Evolutionary conservation across 2,888 invertebrate genomes (phyloP), one percentile per base, ranked within the genome.

Genomic region (Meghimatium bilineatum): DNA sequence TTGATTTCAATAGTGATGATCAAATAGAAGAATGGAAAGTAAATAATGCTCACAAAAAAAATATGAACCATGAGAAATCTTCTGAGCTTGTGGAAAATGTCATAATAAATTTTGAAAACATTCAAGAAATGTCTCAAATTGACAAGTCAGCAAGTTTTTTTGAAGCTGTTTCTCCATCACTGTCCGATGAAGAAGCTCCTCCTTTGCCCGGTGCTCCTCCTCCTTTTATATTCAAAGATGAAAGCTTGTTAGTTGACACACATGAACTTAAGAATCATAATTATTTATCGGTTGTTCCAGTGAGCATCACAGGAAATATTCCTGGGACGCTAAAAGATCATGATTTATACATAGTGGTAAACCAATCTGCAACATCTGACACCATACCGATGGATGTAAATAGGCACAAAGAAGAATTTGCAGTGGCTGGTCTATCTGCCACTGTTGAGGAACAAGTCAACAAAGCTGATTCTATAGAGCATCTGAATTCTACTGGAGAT

Each of bases 161-260:
- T n/a, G 85, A 86, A 29, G 44, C 69, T 29, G 60, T 69, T 20
- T 74, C 66, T 38, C 76, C 63, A 29, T 56, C 56, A 38, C 66
- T 32, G 36, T 74, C 85, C 23, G 44, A 44, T 34, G 85, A 83
- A 5, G 85, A 83, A 10, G 81, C 87, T 26, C 87, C 87, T 32
- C 87, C 87, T 72, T 80, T 87, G 26, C 87, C 87, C 23, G 80
- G 84, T 29, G 84, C 82, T 36, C 87, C 85, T 6, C 87, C 87
- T 32, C 86, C 85, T 36, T 67, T 49, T n/a, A 63, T 81, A 52
- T 29, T 82, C 14, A n/a, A 71, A 44, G 52, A 56, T 23, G 63
- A 32, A 14, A 52, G 72, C 23, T 12, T 66, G 38, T n/a, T 80
- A 14, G 66, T 77, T 23, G 63, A 38, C 74, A 69, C 63, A 14